Evolutionary conservation across 2,888 invertebrate species (phyloP).

Genomic region (Amphimallon solstitiale): DNA sequence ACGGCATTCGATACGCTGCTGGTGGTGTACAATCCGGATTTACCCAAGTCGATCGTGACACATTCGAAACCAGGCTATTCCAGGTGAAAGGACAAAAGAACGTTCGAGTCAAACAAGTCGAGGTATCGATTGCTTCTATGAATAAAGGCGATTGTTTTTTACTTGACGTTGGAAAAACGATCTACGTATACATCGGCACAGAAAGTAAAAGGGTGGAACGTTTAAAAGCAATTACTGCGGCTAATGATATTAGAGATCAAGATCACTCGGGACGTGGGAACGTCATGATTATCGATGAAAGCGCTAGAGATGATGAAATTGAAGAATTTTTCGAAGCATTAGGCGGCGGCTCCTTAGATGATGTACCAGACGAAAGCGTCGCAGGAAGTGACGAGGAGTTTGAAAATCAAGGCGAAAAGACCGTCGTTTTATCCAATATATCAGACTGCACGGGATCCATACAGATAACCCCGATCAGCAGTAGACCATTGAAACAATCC

Average conservation of each 20-base stretch:
- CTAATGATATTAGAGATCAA: constrained; percentile 86
- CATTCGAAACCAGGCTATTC: constrained; percentile 80
- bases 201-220: constrained; percentile 82
- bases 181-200: constrained; percentile 83
- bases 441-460: constrained; percentile 75
- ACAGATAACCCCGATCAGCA: constrained; percentile 72
- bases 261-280: constrained; percentile 84
- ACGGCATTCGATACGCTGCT: constrained; percentile 78
- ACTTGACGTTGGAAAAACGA: constrained; percentile 79
- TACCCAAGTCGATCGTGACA: constrained; percentile 82
- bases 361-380: constrained; percentile 76
- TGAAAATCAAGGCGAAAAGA: constrained; percentile 74
- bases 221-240: constrained; percentile 84
- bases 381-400: constrained; percentile 82
- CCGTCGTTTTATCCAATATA: constrained; percentile 74
- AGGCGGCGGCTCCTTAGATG: constrained; percentile 76
- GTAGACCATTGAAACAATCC: constrained; percentile 78
- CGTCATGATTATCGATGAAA: constrained; percentile 78
- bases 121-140: constrained; percentile 79
- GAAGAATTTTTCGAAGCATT: constrained; percentile 81
- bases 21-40: constrained; percentile 91
- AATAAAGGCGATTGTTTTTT: constrained; percentile 94
- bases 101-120: constrained; percentile 82
- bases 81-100: constrained; percentile 92
- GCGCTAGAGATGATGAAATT: constrained; percentile 71